phyloP scores from a whole-genome alignment of 2,888 invertebrate genomes.

The Nowickia ferox region DNA sequence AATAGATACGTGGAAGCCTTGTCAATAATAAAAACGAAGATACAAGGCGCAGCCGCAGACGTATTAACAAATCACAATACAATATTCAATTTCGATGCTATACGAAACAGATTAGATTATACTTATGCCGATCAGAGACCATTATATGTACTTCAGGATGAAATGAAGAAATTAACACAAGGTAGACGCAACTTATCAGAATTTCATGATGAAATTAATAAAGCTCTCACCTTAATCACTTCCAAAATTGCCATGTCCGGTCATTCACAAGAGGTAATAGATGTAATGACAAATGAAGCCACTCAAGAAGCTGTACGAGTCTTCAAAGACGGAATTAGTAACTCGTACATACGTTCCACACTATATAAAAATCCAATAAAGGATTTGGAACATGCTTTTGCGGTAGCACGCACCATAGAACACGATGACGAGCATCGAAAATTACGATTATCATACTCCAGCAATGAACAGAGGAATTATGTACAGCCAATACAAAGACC shows the following conservation, averaged over 20 bases:
- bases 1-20: background rate
- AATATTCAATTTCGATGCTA: background rate
- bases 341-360: background rate
- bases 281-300: no score
- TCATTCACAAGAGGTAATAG: no score
- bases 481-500: no score
- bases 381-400: background rate
- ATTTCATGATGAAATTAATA: no score
- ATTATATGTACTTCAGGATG: background rate
- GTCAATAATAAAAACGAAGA: background rate
- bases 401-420: background rate
- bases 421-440: no score
- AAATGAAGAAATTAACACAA: background rate
- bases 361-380: background rate
- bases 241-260: no score
- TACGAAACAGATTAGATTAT: background rate
- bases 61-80: background rate
- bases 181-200: no score
- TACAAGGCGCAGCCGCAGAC: background rate
- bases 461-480: no score
- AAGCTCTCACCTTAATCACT: no score
- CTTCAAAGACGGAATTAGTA: background rate
- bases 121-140: background rate
- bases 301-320: no score
- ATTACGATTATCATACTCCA: no score